These are phyloP conservation scores for Antechinus stuartii DNA, from an alignment of 2,113 vertebrate genomes.

Conservation along the genomic window DNA sequence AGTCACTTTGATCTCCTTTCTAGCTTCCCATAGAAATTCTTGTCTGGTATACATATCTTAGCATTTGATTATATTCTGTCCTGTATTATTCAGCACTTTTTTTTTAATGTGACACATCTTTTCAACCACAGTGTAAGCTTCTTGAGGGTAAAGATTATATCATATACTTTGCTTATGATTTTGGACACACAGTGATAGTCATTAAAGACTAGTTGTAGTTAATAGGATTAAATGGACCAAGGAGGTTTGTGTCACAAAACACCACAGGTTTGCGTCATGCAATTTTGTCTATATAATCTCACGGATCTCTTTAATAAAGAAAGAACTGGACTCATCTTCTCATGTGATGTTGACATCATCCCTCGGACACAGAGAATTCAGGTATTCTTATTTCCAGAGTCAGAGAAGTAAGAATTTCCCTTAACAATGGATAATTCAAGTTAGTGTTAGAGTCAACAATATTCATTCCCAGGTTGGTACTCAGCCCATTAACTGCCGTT, in stretches of 20 bases:
- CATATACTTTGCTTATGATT: neutral
- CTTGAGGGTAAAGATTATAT: neutral
- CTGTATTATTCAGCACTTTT: neutral
- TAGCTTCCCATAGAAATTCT: neutral
- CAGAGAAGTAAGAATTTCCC: neutral
- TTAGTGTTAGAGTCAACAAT: neutral
- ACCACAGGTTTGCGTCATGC: neutral
- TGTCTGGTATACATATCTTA: neutral
- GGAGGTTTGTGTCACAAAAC: neutral
- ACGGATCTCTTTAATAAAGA: neutral
- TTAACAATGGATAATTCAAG: neutral
- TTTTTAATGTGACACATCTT: neutral
- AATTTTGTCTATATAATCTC: neutral
- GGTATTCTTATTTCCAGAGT: slow-evolving; percentile 6
- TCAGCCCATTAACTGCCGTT: neutral
- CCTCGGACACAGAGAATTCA: neutral
- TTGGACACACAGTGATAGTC: neutral
- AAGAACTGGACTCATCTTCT: slow-evolving; percentile 15
- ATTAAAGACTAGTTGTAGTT: neutral
- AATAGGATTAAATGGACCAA: neutral
- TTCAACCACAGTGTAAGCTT: neutral
- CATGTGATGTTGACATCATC: slow-evolving; percentile 29
- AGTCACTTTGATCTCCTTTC: neutral
- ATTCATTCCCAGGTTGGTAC: neutral
- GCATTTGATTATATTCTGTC: neutral